Conservation (phyloP, 1,140 invertebrate species). For the Sarcophaga bullata region DNA sequence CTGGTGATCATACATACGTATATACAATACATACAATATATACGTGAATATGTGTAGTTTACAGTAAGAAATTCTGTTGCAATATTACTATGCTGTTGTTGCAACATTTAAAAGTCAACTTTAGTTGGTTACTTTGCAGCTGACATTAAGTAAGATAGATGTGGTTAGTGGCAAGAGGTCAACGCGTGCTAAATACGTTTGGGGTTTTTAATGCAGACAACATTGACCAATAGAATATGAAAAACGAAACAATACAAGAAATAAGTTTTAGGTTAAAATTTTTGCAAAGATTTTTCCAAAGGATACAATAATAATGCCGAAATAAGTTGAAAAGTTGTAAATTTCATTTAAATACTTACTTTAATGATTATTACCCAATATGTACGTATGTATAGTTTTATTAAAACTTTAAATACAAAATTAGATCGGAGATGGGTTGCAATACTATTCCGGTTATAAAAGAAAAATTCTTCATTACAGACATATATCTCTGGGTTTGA, state of each 20-base stretch:
- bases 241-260: slow-evolving; percentile 4
- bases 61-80: background rate
- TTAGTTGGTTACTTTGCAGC: slow-evolving; percentile 4
- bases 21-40: no score
- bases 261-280: background rate
- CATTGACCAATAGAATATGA: slow-evolving; percentile 24
- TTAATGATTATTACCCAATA: no score
- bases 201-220: slow-evolving; percentile 36
- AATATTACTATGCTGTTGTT: background rate
- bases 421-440: no score
- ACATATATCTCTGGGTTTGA: no score
- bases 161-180: slow-evolving; percentile 33
- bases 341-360: no score
- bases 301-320: no score
- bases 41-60: background rate
- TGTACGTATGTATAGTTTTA: no score
- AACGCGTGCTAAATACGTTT: slow-evolving; percentile 33
- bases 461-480: no score
- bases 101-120: slow-evolving; percentile 37
- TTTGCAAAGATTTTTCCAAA: no score
- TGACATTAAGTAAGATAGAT: slow-evolving; percentile 41
- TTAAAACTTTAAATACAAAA: no score
- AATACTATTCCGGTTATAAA: no score
- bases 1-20: background rate
- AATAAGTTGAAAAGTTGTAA: no score